Conservation (phyloP, 2,113 vertebrate genomes). For the Circaetus cinerascens region DNA sequence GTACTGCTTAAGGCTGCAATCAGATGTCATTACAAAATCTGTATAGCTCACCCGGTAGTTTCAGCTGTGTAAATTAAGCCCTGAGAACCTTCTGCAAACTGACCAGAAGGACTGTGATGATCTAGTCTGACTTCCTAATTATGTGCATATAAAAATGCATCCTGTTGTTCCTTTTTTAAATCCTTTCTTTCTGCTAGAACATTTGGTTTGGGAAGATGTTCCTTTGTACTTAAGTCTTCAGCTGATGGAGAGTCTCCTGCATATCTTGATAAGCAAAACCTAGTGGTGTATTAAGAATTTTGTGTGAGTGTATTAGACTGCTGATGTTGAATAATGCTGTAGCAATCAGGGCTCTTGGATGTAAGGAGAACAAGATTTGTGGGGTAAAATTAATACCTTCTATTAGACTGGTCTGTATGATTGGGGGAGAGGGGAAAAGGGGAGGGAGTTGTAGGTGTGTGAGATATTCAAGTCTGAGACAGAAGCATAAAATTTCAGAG, state of each 20-base stretch:
- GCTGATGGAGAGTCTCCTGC: neutral
- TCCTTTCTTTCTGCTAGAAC: neutral
- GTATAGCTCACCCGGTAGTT: neutral
- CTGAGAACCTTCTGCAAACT: neutral
- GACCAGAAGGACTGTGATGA: neutral
- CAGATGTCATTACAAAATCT: neutral
- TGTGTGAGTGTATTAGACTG: neutral
- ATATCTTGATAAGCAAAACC: neutral
- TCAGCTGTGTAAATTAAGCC: neutral
- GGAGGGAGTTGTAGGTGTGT: neutral
- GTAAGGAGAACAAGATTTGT: neutral
- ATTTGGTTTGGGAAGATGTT: neutral
- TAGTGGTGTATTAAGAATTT: neutral
- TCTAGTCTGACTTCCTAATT: neutral
- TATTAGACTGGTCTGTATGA: neutral
- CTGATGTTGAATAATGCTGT: neutral
- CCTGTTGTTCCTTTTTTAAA: neutral
- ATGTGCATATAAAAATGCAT: neutral
- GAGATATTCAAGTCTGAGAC: neutral
- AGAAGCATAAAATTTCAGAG: neutral
- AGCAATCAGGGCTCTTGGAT: neutral
- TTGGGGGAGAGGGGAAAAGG: accelerated
- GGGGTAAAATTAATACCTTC: neutral
- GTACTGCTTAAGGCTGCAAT: neutral
- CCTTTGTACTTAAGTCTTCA: neutral